Evolutionary conservation across 2,797 vertebrate species (phyloP), one percentile per base, ranked within the genome.

Genomic region (Distichodus sexfasciatus): DNA sequence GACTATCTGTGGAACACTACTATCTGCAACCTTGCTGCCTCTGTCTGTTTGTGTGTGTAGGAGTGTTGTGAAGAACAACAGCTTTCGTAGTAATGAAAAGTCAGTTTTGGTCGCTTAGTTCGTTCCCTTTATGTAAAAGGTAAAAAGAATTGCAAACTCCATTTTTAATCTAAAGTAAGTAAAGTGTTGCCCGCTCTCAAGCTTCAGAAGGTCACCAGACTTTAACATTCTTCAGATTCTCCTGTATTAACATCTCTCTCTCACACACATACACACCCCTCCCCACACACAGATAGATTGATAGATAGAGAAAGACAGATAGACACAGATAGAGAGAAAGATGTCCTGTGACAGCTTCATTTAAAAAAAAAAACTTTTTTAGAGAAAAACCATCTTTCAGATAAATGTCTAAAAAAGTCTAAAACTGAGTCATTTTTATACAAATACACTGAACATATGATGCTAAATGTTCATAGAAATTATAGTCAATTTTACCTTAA

Each of bases 221-320:
- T 69, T 79, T 68, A 67, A 83, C 85, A 88, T 87, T 89, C 86
- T 73, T 81, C 17, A 53, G 79, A 90, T 86, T 88, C 82, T 83
- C 78, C 38, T 51, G 36, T 5, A 10, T 46, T 46, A 31, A 21
- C 71, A 71, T 72, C 71, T 79, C 81, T 81, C 70, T 76, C 65
- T 57, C 41, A 31, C 33, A 46, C 19, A 53, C 35, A 41, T 15
- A 35, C 26, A 14, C 15, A 66, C 17, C 31, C n/a, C 36, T 9
- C 44, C 15, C 35, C 26, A 12, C 26, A 41, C 35, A 44, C 41
- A 44, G 1, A n/a, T n/a, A n/a, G n/a, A n/a, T n/a, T n/a, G n/a
- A n/a, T n/a, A n/a, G n/a, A n/a, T n/a, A n/a, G n/a, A n/a, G n/a
- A n/a, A n/a, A n/a, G n/a, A n/a, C n/a, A n/a, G n/a, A n/a, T n/a